phyloP scores from a whole-genome alignment of 2,797 vertebrate genomes.

The Manis javanica region DNA sequence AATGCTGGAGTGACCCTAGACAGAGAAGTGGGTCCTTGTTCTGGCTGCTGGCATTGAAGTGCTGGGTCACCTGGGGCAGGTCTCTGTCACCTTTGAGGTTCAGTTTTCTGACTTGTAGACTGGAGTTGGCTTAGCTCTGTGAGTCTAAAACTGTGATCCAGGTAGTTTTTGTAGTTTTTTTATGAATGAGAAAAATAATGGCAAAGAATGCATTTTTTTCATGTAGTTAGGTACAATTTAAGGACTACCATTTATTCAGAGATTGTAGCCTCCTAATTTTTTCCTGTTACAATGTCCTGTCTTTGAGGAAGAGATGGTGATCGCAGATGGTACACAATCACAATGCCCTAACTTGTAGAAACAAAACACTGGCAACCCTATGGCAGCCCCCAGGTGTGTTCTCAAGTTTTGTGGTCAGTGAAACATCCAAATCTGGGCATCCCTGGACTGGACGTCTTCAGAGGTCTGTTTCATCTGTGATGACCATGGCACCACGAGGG shows the following conservation, averaged over 20 bases:
- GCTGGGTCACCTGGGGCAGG: background rate
- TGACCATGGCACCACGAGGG: background rate
- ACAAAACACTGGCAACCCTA: background rate
- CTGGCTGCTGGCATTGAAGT: background rate
- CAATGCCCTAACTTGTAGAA: background rate
- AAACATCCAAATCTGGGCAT: background rate
- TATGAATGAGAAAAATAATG: background rate
- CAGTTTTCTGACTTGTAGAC: background rate
- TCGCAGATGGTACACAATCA: background rate
- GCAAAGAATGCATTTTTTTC: background rate
- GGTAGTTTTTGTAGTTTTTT: background rate
- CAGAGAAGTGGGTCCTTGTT: background rate
- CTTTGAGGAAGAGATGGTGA: background rate
- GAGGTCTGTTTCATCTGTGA: background rate
- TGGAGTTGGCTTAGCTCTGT: background rate
- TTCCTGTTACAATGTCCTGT: background rate
- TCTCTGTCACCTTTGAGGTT: background rate
- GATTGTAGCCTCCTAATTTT: background rate
- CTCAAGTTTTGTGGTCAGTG: background rate
- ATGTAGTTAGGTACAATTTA: background rate
- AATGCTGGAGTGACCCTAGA: background rate
- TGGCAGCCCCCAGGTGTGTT: background rate
- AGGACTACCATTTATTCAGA: background rate
- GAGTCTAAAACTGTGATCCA: background rate
- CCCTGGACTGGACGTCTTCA: background rate